Evolutionary conservation across 1,140 invertebrate genomes (phyloP), one percentile per base, ranked within the genome.

Genomic region (Proctacanthus coquilletti): DNA sequence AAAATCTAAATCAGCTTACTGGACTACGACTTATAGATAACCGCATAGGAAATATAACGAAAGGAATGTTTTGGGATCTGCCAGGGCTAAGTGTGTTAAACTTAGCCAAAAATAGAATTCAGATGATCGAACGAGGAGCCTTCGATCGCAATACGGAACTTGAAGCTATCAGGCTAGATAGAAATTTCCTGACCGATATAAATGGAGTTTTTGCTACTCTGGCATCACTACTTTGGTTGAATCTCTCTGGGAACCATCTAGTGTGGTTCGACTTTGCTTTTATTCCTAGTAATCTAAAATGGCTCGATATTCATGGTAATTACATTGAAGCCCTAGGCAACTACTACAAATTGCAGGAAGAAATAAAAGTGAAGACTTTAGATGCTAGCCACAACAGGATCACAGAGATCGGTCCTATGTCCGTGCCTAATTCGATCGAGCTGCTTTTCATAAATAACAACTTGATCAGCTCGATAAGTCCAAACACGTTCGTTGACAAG

Each of bases 361-460:
- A 76, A 44, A 53, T 71, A 31, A 57, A 64, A 9, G 52, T 72
- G 49, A 76, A 78, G 57, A 82, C 78, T 1, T 58, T 88, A 41
- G 83, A 88, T 51, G 77, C 75, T 15, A 83, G 80, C 44, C 81
- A 80, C 53, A 89, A 89, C 55, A 74, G 73, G 45, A 64, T 89
- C 39, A 74, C 72, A 3, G 69, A 72, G 46, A 67, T 87, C 41
- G 68, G 71, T 1, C 63, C 75, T 2, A 68, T 71, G 41, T 76
- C 77, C 9, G 69, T 88, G 44, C 83, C 84, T 0, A 77, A 84
- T 45, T 77, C 76, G 36, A 71, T 86, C 20, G 80, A 86, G 54
- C 58, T 82, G 41, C 60, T 88, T 36, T 83, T 84, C 61, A 70
- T 88, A 45, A 84, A 84, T 52, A 80, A 86, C 55, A 89, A 89